Evolutionary conservation across 2,888 invertebrate species (phyloP).

Genomic region (Diaperis boleti): DNA sequence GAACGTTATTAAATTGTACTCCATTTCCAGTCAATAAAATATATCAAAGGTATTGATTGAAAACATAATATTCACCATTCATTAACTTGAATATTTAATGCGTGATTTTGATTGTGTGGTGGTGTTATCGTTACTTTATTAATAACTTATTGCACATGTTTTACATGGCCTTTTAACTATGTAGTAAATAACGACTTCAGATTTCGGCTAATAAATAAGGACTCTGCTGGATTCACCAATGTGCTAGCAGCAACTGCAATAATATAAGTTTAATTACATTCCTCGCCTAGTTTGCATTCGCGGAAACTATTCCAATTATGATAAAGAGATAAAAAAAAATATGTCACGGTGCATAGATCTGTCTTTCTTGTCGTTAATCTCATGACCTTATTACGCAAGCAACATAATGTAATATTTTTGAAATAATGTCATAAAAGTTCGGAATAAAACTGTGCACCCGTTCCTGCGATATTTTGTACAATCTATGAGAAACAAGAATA

Average conservation of each 20-base stretch:
- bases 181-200: no score
- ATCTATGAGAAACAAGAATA: slow-evolving; percentile 13
- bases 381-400: neutral
- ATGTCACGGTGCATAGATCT: neutral
- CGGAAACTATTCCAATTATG: slow-evolving; percentile 5
- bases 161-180: no score
- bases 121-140: neutral
- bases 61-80: neutral
- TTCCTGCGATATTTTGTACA: slow-evolving; percentile 8
- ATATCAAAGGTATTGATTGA: slow-evolving; percentile 1
- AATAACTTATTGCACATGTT: neutral
- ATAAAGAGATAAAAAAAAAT: neutral
- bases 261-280: slow-evolving; percentile 8
- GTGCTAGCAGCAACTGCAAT: slow-evolving; percentile 2
- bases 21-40: neutral
- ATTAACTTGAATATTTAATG: neutral
- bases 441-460: neutral
- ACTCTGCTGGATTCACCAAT: neutral
- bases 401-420: neutral
- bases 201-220: neutral
- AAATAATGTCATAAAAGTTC: neutral
- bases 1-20: neutral
- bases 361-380: neutral
- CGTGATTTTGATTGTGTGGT: neutral
- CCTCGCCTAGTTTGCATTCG: neutral